These are phyloP conservation scores for Riptortus pedestris DNA, from an alignment of 1,140 invertebrate genomes.

Conservation along the genomic window DNA sequence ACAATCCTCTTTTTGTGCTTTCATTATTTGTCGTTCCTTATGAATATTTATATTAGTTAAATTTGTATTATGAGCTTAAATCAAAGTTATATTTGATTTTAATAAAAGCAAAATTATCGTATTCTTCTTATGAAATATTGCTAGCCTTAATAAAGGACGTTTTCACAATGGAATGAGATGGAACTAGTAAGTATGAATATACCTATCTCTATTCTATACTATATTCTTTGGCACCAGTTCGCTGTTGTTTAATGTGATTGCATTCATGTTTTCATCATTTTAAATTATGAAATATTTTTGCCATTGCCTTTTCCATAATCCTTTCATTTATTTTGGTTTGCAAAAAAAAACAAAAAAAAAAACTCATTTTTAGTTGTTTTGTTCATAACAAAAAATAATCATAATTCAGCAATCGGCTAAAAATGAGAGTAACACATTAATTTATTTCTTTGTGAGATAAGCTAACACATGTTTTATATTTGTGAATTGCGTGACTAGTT, in stretches of 20 bases:
- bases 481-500: too few species aligned
- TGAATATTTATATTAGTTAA: background rate
- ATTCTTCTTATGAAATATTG: constrained; percentile 31
- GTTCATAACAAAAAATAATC: too few species aligned
- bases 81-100: constrained; percentile 14
- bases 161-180: constrained; percentile 28
- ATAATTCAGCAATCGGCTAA: too few species aligned
- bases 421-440: too few species aligned
- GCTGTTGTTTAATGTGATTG: constrained; percentile 11
- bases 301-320: constrained; percentile 15
- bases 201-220: constrained; percentile 17
- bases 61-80: constrained; percentile 12
- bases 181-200: constrained; percentile 30
- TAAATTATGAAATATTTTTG: background rate
- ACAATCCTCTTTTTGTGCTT: too few species aligned
- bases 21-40: too few species aligned
- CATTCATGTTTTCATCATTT: background rate
- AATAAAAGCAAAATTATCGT: constrained; percentile 27
- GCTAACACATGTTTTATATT: too few species aligned
- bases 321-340: background rate
- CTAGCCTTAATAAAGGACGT: constrained; percentile 31
- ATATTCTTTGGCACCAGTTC: constrained; percentile 24
- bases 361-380: too few species aligned
- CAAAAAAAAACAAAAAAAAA: too few species aligned
- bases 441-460: too few species aligned